phyloP scores from a whole-genome alignment of 2,888 invertebrate species.

The Diadegma fenestrale region DNA sequence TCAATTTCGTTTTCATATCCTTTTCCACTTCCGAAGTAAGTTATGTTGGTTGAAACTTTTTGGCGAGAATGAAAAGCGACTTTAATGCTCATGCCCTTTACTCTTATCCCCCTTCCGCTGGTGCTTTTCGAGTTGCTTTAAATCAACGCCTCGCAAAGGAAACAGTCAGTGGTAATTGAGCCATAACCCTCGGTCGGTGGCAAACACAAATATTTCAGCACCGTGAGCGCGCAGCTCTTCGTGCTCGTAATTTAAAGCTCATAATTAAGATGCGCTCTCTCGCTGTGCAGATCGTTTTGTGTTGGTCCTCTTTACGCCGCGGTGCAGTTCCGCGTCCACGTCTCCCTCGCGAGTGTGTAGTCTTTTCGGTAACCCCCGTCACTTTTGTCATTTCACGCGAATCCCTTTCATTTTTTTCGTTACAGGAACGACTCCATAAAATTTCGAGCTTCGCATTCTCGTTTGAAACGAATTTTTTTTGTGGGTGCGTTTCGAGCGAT shows the following conservation, averaged over 20 bases:
- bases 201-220: conserved; percentile 81
- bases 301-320: conserved; percentile 3
- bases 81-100: conserved; percentile 10
- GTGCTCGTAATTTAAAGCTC: conserved; percentile 80
- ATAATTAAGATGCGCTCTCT: conserved; percentile 79
- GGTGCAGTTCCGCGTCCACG: not conserved
- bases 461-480: not conserved
- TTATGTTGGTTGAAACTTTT: not conserved
- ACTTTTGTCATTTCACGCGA: conserved; percentile 11
- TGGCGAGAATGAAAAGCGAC: not conserved
- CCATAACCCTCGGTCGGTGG: conserved; percentile 81
- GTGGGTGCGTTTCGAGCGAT: not conserved
- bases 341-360: not conserved
- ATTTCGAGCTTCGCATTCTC: not conserved
- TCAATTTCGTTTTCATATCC: not conserved
- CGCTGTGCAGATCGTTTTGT: conserved; percentile 21
- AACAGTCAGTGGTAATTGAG: conserved; percentile 83
- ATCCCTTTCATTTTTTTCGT: not conserved
- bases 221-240: conserved; percentile 74
- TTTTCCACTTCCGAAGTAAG: not conserved
- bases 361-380: conserved; percentile 2
- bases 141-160: conserved; percentile 81
- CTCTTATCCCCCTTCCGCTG: conserved; percentile 40
- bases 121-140: conserved; percentile 72
- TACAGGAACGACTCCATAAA: not conserved